Evolutionary conservation across 2,888 invertebrate genomes (phyloP).

Genomic region (Acrobasis consociella): DNA sequence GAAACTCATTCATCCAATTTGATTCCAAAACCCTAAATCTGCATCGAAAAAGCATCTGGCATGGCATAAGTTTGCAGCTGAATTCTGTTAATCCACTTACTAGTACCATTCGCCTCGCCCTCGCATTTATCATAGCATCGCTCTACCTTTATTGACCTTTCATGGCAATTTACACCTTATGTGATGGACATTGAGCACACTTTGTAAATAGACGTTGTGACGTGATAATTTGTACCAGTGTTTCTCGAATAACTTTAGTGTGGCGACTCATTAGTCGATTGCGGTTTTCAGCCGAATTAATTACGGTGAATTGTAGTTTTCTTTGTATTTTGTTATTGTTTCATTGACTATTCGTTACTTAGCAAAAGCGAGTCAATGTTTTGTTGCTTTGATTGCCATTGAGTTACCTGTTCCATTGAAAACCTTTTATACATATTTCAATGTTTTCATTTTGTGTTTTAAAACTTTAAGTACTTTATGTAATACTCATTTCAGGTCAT

Average conservation of each 20-base stretch:
- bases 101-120: slow-evolving; percentile 61
- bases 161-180: slow-evolving; percentile 62
- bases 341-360: slow-evolving; percentile 35
- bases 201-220: slow-evolving; percentile 47
- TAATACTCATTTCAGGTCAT: too few relatives aligned
- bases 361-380: background rate
- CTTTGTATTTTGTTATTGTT: slow-evolving; percentile 29
- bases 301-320: slow-evolving; percentile 54
- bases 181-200: slow-evolving; percentile 49
- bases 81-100: slow-evolving; percentile 63
- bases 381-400: too few relatives aligned
- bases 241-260: slow-evolving; percentile 25
- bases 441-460: too few relatives aligned
- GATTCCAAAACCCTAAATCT: slow-evolving; percentile 13
- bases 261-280: slow-evolving; percentile 61
- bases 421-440: too few relatives aligned
- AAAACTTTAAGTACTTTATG: too few relatives aligned
- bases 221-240: slow-evolving; percentile 30
- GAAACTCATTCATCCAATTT: slow-evolving; percentile 19
- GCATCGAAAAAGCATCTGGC: slow-evolving; percentile 21
- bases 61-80: slow-evolving; percentile 35
- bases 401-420: too few relatives aligned
- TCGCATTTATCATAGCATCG: slow-evolving; percentile 63
- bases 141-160: slow-evolving; percentile 53
- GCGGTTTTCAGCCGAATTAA: slow-evolving; percentile 55